Base-by-base conservation (phyloP, 2,113 vertebrate species). In the Semnornis frantzii region DNA sequence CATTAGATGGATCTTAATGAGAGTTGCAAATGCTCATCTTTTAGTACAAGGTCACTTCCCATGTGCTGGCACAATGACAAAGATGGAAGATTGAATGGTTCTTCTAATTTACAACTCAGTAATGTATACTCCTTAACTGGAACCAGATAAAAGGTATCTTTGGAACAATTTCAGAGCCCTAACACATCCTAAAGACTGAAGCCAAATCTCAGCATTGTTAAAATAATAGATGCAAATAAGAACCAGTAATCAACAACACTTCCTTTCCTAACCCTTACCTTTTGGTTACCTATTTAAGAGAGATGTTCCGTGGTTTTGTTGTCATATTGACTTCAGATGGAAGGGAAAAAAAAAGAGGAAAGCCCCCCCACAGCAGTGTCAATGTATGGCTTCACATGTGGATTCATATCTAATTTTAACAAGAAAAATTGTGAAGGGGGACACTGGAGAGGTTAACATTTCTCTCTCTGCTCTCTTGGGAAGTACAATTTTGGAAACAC, bases 11-110 rank as follows among this genome's bases (percentile, higher is more conserved):
- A 75, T 48, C 58, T 93, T 93, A 96, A 96, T 34, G 85, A 94
- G 90, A 91, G 58, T 78, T 94, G 87, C 94, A 97, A 93, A 91
- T 95, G 85, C 87, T 88, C 87, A 85, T 84, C 60, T 89, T 85
- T 92, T 87, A 83, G 87, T 82, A 93, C 17, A 18, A 94, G 62
- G 91, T 88, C 44, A 85, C 94, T 96, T 96, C 94, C 95, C 5
- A 2, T 84, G 70, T 88, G 85, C 72, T 97, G 95, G 94, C 94
- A 93, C 79, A 84, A 69, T 46, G 80, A 96, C 94, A 94, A 94
- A 94, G 85, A 72, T 88, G 85, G 79, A 86, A 92, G 80, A 81
- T 76, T 78, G 86, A 94, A 74, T n/a, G 48, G 73, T 90, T 94
- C 82, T 96, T 94, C 82, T 94, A 92, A 94, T 83, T 94, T 87